Conservation (phyloP, 2,888 invertebrate species). For the Kuschelorhynchus macadamiae region DNA sequence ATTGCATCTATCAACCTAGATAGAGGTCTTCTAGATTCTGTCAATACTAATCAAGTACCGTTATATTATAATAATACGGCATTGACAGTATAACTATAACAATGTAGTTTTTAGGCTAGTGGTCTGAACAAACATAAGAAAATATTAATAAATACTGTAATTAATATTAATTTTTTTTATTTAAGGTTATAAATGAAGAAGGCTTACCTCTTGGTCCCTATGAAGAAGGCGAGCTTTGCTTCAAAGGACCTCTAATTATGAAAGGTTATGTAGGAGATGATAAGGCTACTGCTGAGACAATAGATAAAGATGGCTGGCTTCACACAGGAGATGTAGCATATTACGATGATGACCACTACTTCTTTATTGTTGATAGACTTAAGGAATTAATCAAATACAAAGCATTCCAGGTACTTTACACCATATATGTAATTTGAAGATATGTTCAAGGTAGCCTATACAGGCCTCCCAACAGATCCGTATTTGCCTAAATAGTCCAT, state of each 20-base stretch:
- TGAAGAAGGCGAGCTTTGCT: constrained; percentile 86
- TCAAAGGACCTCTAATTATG: constrained; percentile 79
- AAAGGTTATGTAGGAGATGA: constrained; percentile 86
- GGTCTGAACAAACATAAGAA: too few species aligned
- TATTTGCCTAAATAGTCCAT: too few species aligned
- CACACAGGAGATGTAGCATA: constrained; percentile 90
- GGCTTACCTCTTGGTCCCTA: constrained; percentile 76
- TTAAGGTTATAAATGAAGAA: constrained; percentile 74
- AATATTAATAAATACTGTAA: too few species aligned
- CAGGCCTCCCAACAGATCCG: too few species aligned
- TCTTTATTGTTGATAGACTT: constrained; percentile 88
- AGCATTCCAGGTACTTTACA: constrained; percentile 82
- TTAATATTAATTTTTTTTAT: constrained; percentile 1
- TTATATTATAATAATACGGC: too few species aligned
- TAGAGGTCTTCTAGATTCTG: too few species aligned
- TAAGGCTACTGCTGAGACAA: constrained; percentile 75
- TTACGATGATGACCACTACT: constrained; percentile 83
- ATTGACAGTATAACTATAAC: too few species aligned
- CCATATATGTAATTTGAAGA: neutral
- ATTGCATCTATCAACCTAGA: too few species aligned
- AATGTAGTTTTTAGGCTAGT: too few species aligned
- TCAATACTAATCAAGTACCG: too few species aligned
- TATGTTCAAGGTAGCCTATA: too few species aligned
- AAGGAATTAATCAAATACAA: constrained; percentile 96
- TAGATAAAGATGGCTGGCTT: constrained; percentile 85